Evolutionary conservation across 1,140 invertebrate species (phyloP).

Genomic region (Phocides pigmalion): DNA sequence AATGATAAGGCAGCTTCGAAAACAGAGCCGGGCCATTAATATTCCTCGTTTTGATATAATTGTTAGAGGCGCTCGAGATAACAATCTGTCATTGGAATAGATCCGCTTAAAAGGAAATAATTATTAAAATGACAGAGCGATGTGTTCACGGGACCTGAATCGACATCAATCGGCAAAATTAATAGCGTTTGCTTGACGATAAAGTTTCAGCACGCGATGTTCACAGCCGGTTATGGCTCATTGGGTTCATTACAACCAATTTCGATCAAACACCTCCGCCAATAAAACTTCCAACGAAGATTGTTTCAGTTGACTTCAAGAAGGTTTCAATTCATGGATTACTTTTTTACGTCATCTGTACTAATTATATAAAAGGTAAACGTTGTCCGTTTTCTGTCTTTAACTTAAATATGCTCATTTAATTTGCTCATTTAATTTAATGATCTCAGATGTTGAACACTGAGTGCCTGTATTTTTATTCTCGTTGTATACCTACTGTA

Average conservation of each 20-base stretch:
- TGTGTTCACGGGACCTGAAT: conserved; percentile 7
- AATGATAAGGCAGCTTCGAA: background rate
- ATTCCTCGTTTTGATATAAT: background rate
- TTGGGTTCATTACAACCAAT: conserved; percentile 7
- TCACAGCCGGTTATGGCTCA: conserved; percentile 6
- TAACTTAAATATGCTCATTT: too few relatives aligned
- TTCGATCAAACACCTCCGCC: conserved; percentile 3
- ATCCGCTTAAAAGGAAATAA: background rate
- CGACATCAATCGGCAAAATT: conserved; percentile 13
- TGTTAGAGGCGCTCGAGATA: background rate
- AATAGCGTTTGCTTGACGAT: conserved; percentile 5
- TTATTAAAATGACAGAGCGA: conserved; percentile 3
- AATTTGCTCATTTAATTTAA: too few relatives aligned
- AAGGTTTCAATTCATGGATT: background rate
- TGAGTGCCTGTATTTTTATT: too few relatives aligned
- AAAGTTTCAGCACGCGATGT: conserved; percentile 10
- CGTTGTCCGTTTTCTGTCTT: too few relatives aligned
- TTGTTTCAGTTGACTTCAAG: background rate
- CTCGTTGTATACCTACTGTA: too few relatives aligned
- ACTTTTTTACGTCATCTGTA: too few relatives aligned
- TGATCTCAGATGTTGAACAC: too few relatives aligned
- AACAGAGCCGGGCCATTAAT: background rate
- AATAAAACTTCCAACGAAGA: conserved; percentile 1
- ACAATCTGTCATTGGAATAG: background rate
- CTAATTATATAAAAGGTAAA: too few relatives aligned